Evolutionary conservation across 1,140 invertebrate genomes (phyloP).

Genomic region (Bombus balteatus): DNA sequence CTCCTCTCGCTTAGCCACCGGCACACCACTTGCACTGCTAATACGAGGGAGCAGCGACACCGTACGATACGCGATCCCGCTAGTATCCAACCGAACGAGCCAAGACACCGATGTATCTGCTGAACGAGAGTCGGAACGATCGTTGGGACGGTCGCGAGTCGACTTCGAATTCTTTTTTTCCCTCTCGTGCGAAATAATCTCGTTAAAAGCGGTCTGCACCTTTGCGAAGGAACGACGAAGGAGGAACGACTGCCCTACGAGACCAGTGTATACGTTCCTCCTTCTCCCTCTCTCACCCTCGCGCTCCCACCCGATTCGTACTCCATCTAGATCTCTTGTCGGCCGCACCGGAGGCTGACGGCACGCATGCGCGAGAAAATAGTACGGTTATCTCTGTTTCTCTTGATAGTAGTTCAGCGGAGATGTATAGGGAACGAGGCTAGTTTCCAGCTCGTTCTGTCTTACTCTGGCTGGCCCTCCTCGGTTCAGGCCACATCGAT

Average conservation of each 20-base stretch:
- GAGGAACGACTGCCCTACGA: constrained; percentile 73
- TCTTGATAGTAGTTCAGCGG: not conserved
- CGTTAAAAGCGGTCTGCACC: constrained; percentile 66
- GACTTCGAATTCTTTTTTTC: not conserved
- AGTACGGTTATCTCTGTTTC: constrained; percentile 29
- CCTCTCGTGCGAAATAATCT: constrained; percentile 66
- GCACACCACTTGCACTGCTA: constrained; percentile 52
- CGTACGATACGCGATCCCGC: constrained; percentile 25
- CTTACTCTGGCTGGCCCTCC: constrained; percentile 34
- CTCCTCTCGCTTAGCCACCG: constrained; percentile 49
- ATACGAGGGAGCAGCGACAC: constrained; percentile 40
- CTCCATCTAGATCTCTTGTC: constrained; percentile 52
- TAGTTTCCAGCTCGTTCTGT: constrained; percentile 42
- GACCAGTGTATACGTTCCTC: constrained; percentile 67
- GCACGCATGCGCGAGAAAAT: constrained; percentile 24
- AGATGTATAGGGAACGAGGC: not conserved
- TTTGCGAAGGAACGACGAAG: constrained; percentile 71
- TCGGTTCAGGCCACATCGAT: constrained; percentile 56
- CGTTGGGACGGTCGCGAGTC: not conserved
- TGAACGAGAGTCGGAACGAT: not conserved
- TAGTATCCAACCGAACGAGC: not conserved
- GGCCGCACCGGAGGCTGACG: constrained; percentile 2
- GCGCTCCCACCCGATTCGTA: constrained; percentile 27
- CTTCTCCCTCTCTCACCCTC: constrained; percentile 47
- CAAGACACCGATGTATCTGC: not conserved